phyloP scores from a whole-genome alignment of 2,888 invertebrate genomes.

The Hypsopygia costalis region DNA sequence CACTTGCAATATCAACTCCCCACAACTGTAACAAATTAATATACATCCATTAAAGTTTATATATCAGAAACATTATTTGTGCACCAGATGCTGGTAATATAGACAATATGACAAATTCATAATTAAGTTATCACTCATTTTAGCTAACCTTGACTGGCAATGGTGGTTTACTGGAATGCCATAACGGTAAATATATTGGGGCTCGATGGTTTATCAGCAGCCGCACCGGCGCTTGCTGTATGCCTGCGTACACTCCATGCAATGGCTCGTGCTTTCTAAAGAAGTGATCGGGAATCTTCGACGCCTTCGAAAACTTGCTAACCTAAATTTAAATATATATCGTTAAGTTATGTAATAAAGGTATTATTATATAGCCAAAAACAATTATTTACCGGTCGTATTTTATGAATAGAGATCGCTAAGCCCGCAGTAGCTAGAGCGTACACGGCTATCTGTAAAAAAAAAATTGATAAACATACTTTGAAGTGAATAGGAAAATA shows the following conservation, averaged over 20 bases:
- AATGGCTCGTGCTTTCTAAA: slow-evolving; percentile 72
- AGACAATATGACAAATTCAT: no score
- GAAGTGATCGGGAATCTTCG: slow-evolving; percentile 80
- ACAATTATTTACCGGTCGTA: slow-evolving; percentile 77
- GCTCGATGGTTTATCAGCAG: slow-evolving; percentile 80
- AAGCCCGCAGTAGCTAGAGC: slow-evolving; percentile 79
- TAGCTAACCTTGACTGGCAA: slow-evolving; percentile 71
- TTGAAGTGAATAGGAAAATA: no score
- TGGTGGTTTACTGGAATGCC: slow-evolving; percentile 72
- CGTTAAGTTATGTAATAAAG: slow-evolving; percentile 57
- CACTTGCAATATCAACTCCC: slow-evolving; percentile 71
- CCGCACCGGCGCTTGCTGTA: slow-evolving; percentile 73
- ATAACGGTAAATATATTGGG: slow-evolving; percentile 74
- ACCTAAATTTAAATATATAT: slow-evolving; percentile 58
- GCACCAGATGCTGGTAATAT: no score
- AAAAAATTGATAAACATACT: slow-evolving; percentile 20
- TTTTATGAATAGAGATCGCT: slow-evolving; percentile 77
- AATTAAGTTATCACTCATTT: slow-evolving; percentile 10
- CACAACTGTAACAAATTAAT: slow-evolving; percentile 50
- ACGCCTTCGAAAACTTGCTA: slow-evolving; percentile 81
- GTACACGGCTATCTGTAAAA: slow-evolving; percentile 78
- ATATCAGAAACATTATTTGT: slow-evolving; percentile 24
- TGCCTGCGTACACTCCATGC: slow-evolving; percentile 68
- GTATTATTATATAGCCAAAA: slow-evolving; percentile 21
- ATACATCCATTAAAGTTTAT: slow-evolving; percentile 14